Conservation (phyloP, 2,113 vertebrate genomes). For the Melanerpes formicivorus region DNA sequence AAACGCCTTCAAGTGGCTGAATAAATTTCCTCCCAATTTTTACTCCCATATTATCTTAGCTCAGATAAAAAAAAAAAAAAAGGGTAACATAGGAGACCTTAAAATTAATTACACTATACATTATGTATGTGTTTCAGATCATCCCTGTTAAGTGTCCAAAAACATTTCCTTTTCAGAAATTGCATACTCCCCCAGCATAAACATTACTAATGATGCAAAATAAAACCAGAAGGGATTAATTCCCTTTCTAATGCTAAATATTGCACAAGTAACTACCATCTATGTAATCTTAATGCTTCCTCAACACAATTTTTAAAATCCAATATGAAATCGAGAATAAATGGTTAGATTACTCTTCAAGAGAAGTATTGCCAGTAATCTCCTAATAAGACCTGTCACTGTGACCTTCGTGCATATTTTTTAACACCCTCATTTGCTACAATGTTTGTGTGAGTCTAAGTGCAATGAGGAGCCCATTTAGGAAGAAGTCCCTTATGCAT, state of each 20-base stretch:
- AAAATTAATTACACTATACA: conserved; percentile 16
- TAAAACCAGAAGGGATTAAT: conserved; percentile 19
- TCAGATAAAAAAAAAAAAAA: conserved; percentile 32
- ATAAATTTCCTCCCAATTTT: conserved; percentile 28
- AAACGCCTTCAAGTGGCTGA: conserved; percentile 23
- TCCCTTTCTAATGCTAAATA: conserved; percentile 47
- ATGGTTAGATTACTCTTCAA: conserved; percentile 48
- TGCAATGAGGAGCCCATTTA: conserved; percentile 14
- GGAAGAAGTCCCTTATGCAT: conserved; percentile 11
- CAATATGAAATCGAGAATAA: conserved; percentile 44
- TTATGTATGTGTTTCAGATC: conserved; percentile 42
- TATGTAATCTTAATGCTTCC: conserved; percentile 24
- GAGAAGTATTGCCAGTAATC: conserved; percentile 7
- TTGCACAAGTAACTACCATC: conserved; percentile 2
- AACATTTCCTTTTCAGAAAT: conserved; percentile 55
- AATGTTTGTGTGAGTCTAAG: background rate
- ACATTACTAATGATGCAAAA: conserved; percentile 44
- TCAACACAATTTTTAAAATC: conserved; percentile 19
- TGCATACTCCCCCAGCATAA: conserved; percentile 21
- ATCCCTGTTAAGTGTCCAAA: conserved; percentile 30
- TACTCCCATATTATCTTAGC: background rate
- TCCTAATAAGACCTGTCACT: conserved; percentile 23
- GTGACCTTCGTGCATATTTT: conserved; percentile 19
- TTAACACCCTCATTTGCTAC: conserved; percentile 30
- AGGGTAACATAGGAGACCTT: background rate